Percentiles rank a stretch among this genome's conserved stretches.
phyloP scores from a whole-genome alignment of 1,140 invertebrate genomes.

The Acromyrmex charruanus region DNA sequence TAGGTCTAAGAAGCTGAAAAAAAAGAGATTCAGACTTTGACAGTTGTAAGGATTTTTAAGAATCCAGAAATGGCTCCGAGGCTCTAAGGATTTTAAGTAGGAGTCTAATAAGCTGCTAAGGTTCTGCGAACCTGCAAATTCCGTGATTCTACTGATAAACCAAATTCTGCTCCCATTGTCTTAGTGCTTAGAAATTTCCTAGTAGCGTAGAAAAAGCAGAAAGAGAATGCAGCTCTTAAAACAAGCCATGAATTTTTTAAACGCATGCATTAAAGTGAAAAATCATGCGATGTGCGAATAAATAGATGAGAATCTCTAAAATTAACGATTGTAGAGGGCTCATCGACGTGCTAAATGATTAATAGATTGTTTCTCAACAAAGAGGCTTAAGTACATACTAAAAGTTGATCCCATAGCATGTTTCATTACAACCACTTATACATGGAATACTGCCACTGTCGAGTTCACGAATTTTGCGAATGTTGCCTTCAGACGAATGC shows the following conservation, averaged over 20 bases:
- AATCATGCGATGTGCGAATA: not conserved
- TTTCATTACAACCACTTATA: not conserved
- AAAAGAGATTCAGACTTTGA: slow-evolving; percentile 34
- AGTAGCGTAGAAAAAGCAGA: slow-evolving; percentile 38
- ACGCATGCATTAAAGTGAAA: slow-evolving; percentile 14
- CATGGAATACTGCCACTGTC: slow-evolving; percentile 31
- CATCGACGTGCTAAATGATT: slow-evolving; percentile 27
- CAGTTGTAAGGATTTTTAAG: slow-evolving; percentile 17
- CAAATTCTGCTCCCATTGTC: slow-evolving; percentile 24
- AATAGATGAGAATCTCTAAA: not conserved
- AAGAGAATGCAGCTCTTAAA: not conserved
- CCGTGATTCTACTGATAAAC: slow-evolving; percentile 38
- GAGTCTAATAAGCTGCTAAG: slow-evolving; percentile 33
- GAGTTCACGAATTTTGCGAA: slow-evolving; percentile 10
- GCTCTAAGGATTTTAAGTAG: slow-evolving; percentile 21
- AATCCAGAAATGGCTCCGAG: slow-evolving; percentile 26
- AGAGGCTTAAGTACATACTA: slow-evolving; percentile 15
- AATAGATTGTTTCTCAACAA: slow-evolving; percentile 30
- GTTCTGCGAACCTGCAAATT: slow-evolving; percentile 37
- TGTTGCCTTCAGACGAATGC: slow-evolving; percentile 9
- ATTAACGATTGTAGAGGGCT: slow-evolving; percentile 42
- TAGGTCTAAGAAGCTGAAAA: slow-evolving; percentile 54
- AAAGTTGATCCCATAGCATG: not conserved
- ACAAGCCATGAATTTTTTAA: slow-evolving; percentile 19
- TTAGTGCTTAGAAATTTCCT: slow-evolving; percentile 66